phyloP scores from a whole-genome alignment of 2,888 invertebrate genomes.

The Steinernema carpocapsae region DNA sequence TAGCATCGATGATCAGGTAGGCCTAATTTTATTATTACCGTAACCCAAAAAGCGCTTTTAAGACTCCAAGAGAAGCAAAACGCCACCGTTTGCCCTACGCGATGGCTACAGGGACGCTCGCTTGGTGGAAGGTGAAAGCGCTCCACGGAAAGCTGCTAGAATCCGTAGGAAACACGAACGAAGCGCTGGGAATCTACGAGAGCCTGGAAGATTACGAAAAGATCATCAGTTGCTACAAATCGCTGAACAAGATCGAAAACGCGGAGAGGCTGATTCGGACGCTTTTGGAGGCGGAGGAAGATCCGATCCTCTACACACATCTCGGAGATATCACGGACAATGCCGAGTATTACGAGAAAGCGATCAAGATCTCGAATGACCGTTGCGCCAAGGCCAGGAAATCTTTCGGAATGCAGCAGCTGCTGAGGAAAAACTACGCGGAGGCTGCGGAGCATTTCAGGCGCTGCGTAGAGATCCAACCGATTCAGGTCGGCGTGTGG shows the following conservation, averaged over 20 bases:
- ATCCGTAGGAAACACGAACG: constrained; percentile 68
- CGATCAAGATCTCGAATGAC: constrained; percentile 71
- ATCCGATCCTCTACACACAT: constrained; percentile 85
- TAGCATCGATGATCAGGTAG: constrained; percentile 47
- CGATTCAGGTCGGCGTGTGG: constrained; percentile 62
- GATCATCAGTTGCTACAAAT: constrained; percentile 87
- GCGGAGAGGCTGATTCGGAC: constrained; percentile 87
- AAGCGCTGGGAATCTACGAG: constrained; percentile 71
- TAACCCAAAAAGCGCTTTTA: no score
- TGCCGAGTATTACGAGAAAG: constrained; percentile 41
- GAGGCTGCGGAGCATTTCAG: constrained; percentile 65
- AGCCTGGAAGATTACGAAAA: constrained; percentile 85
- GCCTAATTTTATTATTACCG: background rate
- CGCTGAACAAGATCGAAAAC: constrained; percentile 83
- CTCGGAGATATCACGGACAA: constrained; percentile 79
- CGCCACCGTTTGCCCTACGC: constrained; percentile 37
- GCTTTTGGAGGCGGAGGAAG: constrained; percentile 79
- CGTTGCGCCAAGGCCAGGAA: constrained; percentile 84
- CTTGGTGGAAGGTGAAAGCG: constrained; percentile 58
- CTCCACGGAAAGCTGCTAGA: constrained; percentile 57
- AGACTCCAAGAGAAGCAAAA: background rate
- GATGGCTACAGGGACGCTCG: constrained; percentile 49
- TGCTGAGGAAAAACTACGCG: constrained; percentile 75
- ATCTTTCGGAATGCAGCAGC: constrained; percentile 83
- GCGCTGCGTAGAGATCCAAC: constrained; percentile 66